A percentile compares a stretch with the other conserved stretches of the same genome.
Evolutionary conservation across 2,888 invertebrate genomes (phyloP).

Genomic region (Sminthurinus aureus): DNA sequence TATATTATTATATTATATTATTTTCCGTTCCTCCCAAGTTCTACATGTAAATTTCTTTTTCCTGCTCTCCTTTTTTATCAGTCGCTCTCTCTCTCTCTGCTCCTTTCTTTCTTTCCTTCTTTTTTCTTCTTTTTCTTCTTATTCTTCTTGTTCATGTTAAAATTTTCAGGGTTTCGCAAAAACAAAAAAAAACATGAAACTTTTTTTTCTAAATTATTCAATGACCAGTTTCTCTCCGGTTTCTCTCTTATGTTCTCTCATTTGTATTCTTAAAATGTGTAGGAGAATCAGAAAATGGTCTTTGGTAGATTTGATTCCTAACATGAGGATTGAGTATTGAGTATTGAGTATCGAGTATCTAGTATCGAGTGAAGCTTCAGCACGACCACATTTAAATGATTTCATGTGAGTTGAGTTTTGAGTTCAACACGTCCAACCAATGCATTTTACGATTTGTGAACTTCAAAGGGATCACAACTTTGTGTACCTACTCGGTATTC

Average conservation of each 20-base stretch:
- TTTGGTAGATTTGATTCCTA: background rate
- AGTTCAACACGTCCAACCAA: slow-evolving; percentile 18
- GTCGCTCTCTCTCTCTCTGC: background rate
- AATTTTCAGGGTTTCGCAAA: background rate
- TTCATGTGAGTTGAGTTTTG: too few species aligned
- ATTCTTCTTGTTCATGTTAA: background rate
- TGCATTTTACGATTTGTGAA: slow-evolving; percentile 8
- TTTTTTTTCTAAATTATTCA: slow-evolving; percentile 26
- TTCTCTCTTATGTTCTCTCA: background rate
- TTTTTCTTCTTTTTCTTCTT: background rate
- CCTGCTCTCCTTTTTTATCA: background rate
- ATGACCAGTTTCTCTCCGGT: slow-evolving; percentile 1
- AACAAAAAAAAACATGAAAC: background rate
- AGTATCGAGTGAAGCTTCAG: background rate
- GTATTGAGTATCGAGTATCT: background rate
- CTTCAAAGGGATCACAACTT: background rate
- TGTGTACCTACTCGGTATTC: too few species aligned
- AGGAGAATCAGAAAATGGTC: background rate
- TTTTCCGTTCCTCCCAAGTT: background rate
- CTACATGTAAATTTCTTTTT: too few species aligned
- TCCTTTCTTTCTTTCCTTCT: background rate
- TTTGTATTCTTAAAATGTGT: slow-evolving; percentile 24
- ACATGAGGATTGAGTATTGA: background rate
- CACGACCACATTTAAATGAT: slow-evolving; percentile 17
- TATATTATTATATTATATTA: background rate